Base-by-base conservation (phyloP, 2,888 invertebrate genomes). In the Lasiommata megera region DNA sequence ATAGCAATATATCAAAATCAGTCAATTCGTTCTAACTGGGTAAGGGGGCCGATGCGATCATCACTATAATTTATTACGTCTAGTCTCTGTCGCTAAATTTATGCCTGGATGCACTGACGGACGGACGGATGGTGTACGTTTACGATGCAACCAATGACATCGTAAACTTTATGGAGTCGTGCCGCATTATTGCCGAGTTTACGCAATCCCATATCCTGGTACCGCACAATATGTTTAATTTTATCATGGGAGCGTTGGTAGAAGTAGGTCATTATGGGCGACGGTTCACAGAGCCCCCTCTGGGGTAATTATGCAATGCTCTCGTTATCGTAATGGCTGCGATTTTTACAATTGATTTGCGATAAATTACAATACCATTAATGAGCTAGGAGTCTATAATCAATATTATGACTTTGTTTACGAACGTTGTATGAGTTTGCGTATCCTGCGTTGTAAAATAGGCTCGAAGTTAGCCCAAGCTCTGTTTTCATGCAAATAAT, bases 11-110 rank as follows among this genome's bases (percentile, higher is more conserved):
- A 48, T 56, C 51, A 47, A 43, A 44, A 31, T 36, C 34, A 52
- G 54, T 58, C 51, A 62, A 56, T 53, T 54, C 54, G 41, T 34
- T 56, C 54, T 51, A 63, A 65, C 58, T 58, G 54, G 63, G 63
- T 60, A 56, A 58, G 54, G 47, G 43, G 62, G 59, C 48, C 65
- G 62, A 51, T 56, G 56, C 41, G 54, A 64, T 61, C 63, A 50
- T 61, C 62, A 60, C 54, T 53, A 57, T 56, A 62, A 67, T 68
- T 67, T 66, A 68, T 47, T 61, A 56, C 57, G 67, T 66, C 66
- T 64, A 63, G 68, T 60, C 28, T 46, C 23, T 50, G 29, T 17
- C 43, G 46, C 38, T 56, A 59, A 51, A 56, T 59, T n/a, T n/a
- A 62, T 60, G 56, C 36, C 43, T 43, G 56, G 36, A 29, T 50